Conservation (phyloP, 1,140 invertebrate genomes). For the Papilio polytes region DNA sequence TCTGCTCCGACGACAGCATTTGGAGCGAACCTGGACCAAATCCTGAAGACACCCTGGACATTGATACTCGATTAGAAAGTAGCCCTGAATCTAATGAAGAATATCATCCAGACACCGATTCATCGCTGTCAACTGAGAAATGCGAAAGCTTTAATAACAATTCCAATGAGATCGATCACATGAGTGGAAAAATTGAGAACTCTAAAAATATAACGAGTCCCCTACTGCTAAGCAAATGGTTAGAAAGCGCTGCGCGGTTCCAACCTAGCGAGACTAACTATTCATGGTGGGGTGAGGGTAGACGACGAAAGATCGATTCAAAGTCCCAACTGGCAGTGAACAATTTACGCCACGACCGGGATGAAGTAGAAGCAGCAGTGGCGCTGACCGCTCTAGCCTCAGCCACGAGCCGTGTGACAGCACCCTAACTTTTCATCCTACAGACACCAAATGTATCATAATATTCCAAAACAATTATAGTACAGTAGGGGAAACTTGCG, state of each 20-base stretch:
- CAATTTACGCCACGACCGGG: slow-evolving; percentile 83
- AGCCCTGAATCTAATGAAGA: slow-evolving; percentile 59
- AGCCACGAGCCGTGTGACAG: slow-evolving; percentile 60
- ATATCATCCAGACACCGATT: slow-evolving; percentile 62
- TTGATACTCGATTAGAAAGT: slow-evolving; percentile 51
- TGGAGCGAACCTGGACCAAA: slow-evolving; percentile 86
- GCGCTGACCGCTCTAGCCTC: slow-evolving; percentile 85
- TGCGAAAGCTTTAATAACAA: slow-evolving; percentile 73
- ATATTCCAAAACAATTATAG: slow-evolving; percentile 30
- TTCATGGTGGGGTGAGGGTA: slow-evolving; percentile 85
- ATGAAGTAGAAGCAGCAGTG: slow-evolving; percentile 89
- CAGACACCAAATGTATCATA: background rate
- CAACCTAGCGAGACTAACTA: slow-evolving; percentile 87
- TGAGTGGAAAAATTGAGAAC: slow-evolving; percentile 55
- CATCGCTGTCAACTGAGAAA: slow-evolving; percentile 73
- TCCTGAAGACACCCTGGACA: slow-evolving; percentile 55
- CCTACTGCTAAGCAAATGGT: slow-evolving; percentile 87
- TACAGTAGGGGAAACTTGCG: too few relatives aligned
- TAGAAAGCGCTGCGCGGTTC: slow-evolving; percentile 88
- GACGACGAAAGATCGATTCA: slow-evolving; percentile 58
- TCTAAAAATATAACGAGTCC: slow-evolving; percentile 75
- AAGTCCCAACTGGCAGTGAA: slow-evolving; percentile 56
- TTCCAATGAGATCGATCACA: slow-evolving; percentile 60
- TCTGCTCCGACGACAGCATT: slow-evolving; percentile 89
- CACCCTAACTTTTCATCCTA: slow-evolving; percentile 49